Evolutionary conservation across 2,113 vertebrate species (phyloP).

Genomic region (Gymnorhina tibicen): DNA sequence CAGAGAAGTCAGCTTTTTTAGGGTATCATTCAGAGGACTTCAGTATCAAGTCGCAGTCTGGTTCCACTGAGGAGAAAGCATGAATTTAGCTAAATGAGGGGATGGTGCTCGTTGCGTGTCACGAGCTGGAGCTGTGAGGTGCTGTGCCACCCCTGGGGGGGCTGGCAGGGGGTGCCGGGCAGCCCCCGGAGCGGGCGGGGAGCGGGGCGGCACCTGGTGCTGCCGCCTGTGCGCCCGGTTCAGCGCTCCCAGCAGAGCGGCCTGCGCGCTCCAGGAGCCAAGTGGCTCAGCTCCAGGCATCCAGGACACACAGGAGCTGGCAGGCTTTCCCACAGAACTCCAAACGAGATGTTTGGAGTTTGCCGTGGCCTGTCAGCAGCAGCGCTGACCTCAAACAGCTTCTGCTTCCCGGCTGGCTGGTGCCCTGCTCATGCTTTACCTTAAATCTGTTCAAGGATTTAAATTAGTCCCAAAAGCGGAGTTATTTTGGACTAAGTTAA

Average conservation of each 20-base stretch:
- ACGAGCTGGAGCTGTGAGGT: fast-evolving
- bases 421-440: background rate
- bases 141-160: too few relatives aligned
- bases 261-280: fast-evolving
- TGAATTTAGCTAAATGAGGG: fast-evolving
- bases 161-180: background rate
- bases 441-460: background rate
- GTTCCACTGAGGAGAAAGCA: fast-evolving
- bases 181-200: background rate
- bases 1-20: fast-evolving
- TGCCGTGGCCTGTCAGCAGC: background rate
- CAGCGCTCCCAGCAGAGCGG: fast-evolving
- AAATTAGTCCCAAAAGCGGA: background rate
- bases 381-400: background rate
- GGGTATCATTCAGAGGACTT: fast-evolving
- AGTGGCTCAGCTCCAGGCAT: background rate
- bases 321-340: background rate
- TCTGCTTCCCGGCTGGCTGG: fast-evolving
- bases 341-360: background rate
- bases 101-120: background rate
- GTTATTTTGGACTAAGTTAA: background rate
- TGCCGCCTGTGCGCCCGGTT: background rate
- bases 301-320: background rate
- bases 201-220: background rate
- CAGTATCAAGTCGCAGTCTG: fast-evolving